phyloP scores from a whole-genome alignment of 37 sponge, comb jelly and placozoan species.

The Haliclona indistincta region DNA sequence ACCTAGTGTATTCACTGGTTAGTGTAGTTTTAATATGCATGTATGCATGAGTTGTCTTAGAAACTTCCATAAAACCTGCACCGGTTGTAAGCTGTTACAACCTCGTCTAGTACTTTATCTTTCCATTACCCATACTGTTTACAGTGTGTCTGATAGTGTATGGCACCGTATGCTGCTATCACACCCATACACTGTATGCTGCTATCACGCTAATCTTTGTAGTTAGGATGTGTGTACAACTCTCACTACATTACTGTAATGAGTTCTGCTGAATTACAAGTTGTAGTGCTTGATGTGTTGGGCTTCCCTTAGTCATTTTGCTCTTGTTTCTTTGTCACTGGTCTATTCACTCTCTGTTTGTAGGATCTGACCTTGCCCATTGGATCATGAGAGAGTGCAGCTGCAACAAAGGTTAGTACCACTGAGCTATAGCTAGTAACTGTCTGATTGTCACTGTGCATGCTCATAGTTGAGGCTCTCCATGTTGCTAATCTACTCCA shows the following conservation, averaged over 20 bases:
- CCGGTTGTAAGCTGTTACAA: too few species aligned
- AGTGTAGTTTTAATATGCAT: too few species aligned
- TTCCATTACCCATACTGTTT: too few species aligned
- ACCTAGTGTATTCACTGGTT: conserved; percentile 67
- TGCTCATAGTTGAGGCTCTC: conserved; percentile 37
- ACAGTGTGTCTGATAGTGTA: too few species aligned
- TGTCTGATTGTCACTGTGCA: neutral
- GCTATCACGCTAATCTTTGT: neutral
- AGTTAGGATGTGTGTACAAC: neutral
- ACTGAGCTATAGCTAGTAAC: neutral
- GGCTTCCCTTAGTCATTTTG: too few species aligned
- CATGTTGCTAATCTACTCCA: conserved; percentile 48
- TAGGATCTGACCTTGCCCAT: conserved; percentile 56
- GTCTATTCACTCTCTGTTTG: neutral
- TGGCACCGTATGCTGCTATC: neutral
- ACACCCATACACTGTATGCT: neutral
- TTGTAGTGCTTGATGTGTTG: neutral
- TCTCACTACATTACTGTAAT: neutral
- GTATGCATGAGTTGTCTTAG: neutral
- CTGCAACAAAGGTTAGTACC: conserved; percentile 43
- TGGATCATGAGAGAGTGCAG: conserved; percentile 50
- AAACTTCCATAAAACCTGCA: too few species aligned
- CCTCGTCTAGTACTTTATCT: too few species aligned
- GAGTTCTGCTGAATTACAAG: neutral
- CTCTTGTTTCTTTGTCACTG: neutral